A percentile compares a stretch with the other conserved stretches of the same genome.
Evolutionary conservation across 2,888 invertebrate species (phyloP).

Genomic region (Mesorhabditis sp.): DNA sequence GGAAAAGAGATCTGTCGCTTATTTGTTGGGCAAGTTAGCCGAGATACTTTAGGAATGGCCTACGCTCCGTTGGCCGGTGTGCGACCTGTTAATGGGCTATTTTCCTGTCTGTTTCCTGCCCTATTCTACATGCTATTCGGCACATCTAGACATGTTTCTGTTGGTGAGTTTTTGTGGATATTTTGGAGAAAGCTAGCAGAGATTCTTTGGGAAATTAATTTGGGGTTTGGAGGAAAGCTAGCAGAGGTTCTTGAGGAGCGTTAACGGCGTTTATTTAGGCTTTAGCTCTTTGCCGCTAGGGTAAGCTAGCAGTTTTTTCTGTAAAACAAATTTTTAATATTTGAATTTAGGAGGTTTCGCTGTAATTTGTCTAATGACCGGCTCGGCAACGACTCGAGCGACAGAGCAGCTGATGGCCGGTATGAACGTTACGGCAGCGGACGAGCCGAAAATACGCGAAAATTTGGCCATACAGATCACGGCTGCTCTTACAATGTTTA

Average conservation of each 20-base stretch:
- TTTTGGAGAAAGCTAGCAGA: too few relatives aligned
- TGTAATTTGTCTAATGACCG: conserved; percentile 58
- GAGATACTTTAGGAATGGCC: conserved; percentile 11
- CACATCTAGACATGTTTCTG: conserved; percentile 13
- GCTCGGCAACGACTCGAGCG: conserved; percentile 63
- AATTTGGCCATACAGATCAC: too few relatives aligned
- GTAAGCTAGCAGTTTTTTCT: background rate
- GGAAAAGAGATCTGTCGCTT: background rate
- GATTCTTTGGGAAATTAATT: too few relatives aligned
- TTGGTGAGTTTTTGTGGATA: conserved; percentile 8
- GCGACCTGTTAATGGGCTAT: conserved; percentile 15
- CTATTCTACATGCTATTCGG: conserved; percentile 20
- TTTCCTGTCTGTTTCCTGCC: conserved; percentile 15
- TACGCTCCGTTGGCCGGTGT: conserved; percentile 14
- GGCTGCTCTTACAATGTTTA: too few relatives aligned
- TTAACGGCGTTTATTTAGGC: too few relatives aligned
- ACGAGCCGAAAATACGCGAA: too few relatives aligned
- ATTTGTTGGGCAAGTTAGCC: background rate
- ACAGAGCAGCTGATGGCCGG: background rate
- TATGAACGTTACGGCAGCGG: background rate
- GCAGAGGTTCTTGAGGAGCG: too few relatives aligned
- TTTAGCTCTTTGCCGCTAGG: too few relatives aligned
- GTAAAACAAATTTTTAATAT: background rate
- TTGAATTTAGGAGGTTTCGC: conserved; percentile 35
- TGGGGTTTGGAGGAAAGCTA: too few relatives aligned